Base-by-base conservation (phyloP, 2,888 invertebrate genomes). In the Acleris cristana region DNA sequence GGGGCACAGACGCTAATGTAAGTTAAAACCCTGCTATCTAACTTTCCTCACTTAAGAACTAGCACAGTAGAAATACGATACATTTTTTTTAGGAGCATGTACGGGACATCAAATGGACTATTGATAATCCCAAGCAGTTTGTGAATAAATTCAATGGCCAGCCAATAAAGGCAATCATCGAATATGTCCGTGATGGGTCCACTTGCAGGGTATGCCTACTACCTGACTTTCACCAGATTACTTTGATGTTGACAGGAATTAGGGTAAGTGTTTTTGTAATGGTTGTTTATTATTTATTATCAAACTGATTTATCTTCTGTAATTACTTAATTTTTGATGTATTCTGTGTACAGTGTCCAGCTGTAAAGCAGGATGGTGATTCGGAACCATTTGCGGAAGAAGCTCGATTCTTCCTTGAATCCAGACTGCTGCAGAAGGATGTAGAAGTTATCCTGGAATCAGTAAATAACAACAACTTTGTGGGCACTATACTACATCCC, bases 161-260 rank as follows among this genome's bases (percentile, higher is more conserved):
- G 82, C 98, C 98, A 0, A 93, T 99, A 6, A 96, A 96, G 87
- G 99, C 99, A 55, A 95, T 99, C 66, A 96, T 99, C 76, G 99
- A 99, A 85, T 98, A 99, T 93, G 99, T 99, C 0, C 95, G 99
- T 65, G 99, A 99, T 89, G 99, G 99, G 0, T 98, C 98, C 44
- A 99, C 99, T 1, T 96, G 99, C 16, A 95, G 99, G 72, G 96
- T 97, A 3, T 97, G 99, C 79, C 93, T 99, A 14, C 88, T 99
- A 65, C 99, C 99, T 1, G 97, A 97, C 69, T 98, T 95, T 87
- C 96, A 98, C 76, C 97, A 98, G 81, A 95, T 99, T 68, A 99
- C 98, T 0, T 88, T 99, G 69, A 98, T 99, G 97, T 95, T 99
- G 72, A 97, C 99, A 60, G 99, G 99, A 70, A 98, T 99, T 74